Base-by-base conservation (phyloP, 2,888 invertebrate genomes). In the Nomada flava region DNA sequence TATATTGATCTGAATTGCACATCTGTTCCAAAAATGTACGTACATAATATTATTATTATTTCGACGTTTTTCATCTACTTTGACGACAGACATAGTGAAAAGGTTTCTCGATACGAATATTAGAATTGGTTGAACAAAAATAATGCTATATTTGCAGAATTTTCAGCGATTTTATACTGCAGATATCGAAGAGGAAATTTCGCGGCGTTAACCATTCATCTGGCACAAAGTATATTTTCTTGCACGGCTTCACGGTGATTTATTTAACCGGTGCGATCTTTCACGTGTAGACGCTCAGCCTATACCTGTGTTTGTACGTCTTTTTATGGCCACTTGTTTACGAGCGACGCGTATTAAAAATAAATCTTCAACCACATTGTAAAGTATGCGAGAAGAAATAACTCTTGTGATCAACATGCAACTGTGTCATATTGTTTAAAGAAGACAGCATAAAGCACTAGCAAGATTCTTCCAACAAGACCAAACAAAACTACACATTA, bases 281-380 rank as follows among this genome's bases (percentile, higher is more conserved):
- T 29, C 55, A 44, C 20, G 52, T 55, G 20, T 69, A 60, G 47
- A 53, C 18, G 20, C 69, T 52, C 23, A 26, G 18, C 65, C n/a
- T 10, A 53, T 53, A 13, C 47, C 52, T 52, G 44, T 42, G 11
- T 15, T 47, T 47, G 47, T 47, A 47, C 47, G 47, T 52, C 59
- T 73, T 78, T 73, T 69, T 65, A 74, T 73, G 69, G 73, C 73
- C 26, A 69, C 79, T 79, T 81, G 81, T 81, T 81, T 81, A 81
- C 81, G 53, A 79, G 64, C 64, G 50, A 26, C 73, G 47, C 10
- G 79, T 70, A 73, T 81, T 81, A 81, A 79, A 79, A 81, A 81
- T 81, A 81, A 78, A 80, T 80, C 68, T n/a, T 11, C 50, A 26
- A 50, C 62, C 57, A 60, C 47, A 57, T 63, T n/a, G 68, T 57